A percentile compares a stretch with the other conserved stretches of the same genome.
These are phyloP conservation scores for Diplosoma virens DNA, from an alignment of 23 tunicate genomes.

Conservation along the genomic window DNA sequence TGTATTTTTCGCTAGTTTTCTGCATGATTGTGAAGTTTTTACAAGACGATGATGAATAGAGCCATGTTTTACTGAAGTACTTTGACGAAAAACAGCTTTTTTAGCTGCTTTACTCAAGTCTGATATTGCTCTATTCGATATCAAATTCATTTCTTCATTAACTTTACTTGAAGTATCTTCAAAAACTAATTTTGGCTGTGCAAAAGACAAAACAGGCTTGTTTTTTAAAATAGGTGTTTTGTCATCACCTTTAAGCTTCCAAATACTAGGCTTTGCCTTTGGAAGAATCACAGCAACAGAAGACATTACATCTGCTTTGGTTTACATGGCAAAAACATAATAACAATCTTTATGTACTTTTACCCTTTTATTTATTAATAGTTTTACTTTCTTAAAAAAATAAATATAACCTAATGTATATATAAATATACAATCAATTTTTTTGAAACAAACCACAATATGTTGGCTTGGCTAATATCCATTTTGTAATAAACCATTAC, in stretches of 20 bases:
- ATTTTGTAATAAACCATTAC: no score
- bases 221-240: no score
- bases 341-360: no score
- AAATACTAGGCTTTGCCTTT: background rate
- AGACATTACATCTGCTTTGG: background rate
- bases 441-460: no score
- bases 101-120: slow-evolving; percentile 77
- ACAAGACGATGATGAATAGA: background rate
- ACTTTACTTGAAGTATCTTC: background rate
- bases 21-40: background rate
- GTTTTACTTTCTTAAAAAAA: no score
- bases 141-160: background rate
- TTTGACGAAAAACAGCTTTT: slow-evolving; percentile 34
- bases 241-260: slow-evolving; percentile 4
- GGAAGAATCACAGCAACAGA: background rate
- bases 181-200: no score
- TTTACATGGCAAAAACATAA: background rate
- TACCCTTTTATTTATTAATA: no score
- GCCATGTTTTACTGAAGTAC: background rate
- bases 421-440: no score
- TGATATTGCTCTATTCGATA: slow-evolving; percentile 49
- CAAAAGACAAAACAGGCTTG: no score
- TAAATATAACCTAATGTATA: no score
- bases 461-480: no score
- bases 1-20: background rate